Conservation (phyloP, 2,113 vertebrate species). For the Aplodontia rufa region DNA sequence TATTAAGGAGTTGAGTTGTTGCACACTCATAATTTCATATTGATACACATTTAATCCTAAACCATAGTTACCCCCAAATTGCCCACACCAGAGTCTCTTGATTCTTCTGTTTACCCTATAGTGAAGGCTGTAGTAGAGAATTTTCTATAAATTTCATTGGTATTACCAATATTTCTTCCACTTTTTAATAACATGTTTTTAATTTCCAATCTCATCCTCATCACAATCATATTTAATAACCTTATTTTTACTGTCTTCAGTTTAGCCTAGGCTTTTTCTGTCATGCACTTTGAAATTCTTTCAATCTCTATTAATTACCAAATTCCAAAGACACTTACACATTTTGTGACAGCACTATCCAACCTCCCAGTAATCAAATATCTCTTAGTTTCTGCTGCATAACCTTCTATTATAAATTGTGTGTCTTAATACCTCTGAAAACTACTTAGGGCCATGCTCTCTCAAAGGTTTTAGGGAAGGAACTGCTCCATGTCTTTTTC, state of each 20-base stretch:
- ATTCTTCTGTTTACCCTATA: too few relatives aligned
- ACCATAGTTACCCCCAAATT: too few relatives aligned
- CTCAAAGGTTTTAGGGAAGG: not conserved
- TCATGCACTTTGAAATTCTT: not conserved
- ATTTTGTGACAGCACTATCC: not conserved
- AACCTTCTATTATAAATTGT: too few relatives aligned
- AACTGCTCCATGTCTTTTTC: too few relatives aligned
- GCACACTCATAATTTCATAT: too few relatives aligned
- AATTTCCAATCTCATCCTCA: not conserved
- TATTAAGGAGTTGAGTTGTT: too few relatives aligned
- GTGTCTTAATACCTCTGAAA: not conserved
- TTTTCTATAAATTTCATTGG: too few relatives aligned
- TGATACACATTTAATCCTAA: too few relatives aligned
- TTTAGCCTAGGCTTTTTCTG: not conserved
- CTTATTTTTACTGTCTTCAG: not conserved
- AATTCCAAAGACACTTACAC: not conserved
- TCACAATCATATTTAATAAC: not conserved
- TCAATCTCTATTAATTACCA: not conserved
- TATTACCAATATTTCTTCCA: not conserved
- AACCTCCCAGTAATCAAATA: not conserved
- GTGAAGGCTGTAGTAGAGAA: too few relatives aligned
- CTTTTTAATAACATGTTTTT: not conserved
- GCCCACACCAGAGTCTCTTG: too few relatives aligned
- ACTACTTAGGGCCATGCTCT: not conserved
- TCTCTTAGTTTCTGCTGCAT: not conserved